Base-by-base conservation (phyloP, 2,113 vertebrate genomes). In the Chlamydotis undulata region DNA sequence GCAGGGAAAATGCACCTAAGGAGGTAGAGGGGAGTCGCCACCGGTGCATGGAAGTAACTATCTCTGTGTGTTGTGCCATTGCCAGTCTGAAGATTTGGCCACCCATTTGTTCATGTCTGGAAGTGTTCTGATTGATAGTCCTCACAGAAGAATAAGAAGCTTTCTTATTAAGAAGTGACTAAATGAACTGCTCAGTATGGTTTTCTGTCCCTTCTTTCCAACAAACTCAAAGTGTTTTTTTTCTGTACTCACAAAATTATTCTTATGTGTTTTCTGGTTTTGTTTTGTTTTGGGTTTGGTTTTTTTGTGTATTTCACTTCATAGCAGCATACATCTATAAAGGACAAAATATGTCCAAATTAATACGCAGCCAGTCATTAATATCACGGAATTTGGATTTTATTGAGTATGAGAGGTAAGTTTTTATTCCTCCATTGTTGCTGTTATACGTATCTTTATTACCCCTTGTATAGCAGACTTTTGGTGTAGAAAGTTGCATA, bases 1-100 rank as follows among this genome's bases (percentile, higher is more conserved):
- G 21, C 13, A 39, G 33, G 19, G 6, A 29, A 28, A 64, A 12
- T 26, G 25, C 13, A 6, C 0, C 0, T 12, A 7, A 49, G 12
- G 39, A 39, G 6, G 13, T 28, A 41, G 35, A 33, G 49, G 22
- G 25, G 4, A 50, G 26, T 31, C 39, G 37, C 50, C 25, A 56
- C 13, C 37, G 39, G 12, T 25, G 15, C 39, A 18, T 76, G 22
- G 22, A 64, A 47, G 33, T 31, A 35, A 29, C 39, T 26, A 2
- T 24, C 23, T 16, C 64, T 15, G 19, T 29, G 31, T 12, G 2
- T 64, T 79, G 47, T 83, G 43, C n/a, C 7, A 6, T 43, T 69
- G 43, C 19, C 18, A 49, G 43, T 12, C 55, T 57, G 37, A 41
- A 70, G 28, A 33, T 23, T 8, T 65, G 45, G n/a, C 28, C 33